Base-by-base conservation (phyloP, 2,888 invertebrate species). In the Meta bourneti region DNA sequence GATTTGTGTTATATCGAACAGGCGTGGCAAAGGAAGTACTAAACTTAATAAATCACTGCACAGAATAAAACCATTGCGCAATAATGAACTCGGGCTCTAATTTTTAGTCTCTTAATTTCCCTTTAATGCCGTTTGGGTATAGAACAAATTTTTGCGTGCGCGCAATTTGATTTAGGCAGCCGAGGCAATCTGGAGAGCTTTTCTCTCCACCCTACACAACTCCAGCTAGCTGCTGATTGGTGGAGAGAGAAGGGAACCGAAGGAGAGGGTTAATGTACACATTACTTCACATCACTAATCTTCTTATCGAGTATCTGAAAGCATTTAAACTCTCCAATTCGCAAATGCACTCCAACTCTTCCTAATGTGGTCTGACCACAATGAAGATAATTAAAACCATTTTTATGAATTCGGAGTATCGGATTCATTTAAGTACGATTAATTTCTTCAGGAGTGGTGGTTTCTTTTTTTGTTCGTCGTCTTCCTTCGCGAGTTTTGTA, bases 301-400 rank as follows among this genome's bases (percentile, higher is more conserved):
- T 90, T 74, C 75, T 89, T 88, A 88, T 81, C 74, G 74, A 72
- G 49, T 51, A 79, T 70, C 70, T 83, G 70, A 70, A 77, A 88
- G 78, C 75, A 89, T 75, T 89, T 89, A 69, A 51, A 82, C 83
- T 88, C 70, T 70, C 16, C 34, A 84, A 54, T 48, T 19, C 82
- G 78, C 51, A 54, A 52, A 79, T 78, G 84, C 34, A 72, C 72
- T 16, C 61, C 61, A 61, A 61, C 61, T 84, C 48, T 13, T 74
- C 1, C 69, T 90, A 90, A 90, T 84, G 54, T 77, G 54, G 20
- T 84, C 71, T 84, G 90, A 84, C 84, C 79, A 79, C 79, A 71
- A 48, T 61, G 89, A 78, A 72, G 71, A 52, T 77, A 84, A 84
- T 90, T 90, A 90, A 89, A 79, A 84, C 20, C 72, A 19, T 52